Percentiles rank a stretch among this genome's conserved stretches.
These are phyloP conservation scores for Apoda limacodes DNA, from an alignment of 2,888 invertebrate species.

Conservation along the genomic window DNA sequence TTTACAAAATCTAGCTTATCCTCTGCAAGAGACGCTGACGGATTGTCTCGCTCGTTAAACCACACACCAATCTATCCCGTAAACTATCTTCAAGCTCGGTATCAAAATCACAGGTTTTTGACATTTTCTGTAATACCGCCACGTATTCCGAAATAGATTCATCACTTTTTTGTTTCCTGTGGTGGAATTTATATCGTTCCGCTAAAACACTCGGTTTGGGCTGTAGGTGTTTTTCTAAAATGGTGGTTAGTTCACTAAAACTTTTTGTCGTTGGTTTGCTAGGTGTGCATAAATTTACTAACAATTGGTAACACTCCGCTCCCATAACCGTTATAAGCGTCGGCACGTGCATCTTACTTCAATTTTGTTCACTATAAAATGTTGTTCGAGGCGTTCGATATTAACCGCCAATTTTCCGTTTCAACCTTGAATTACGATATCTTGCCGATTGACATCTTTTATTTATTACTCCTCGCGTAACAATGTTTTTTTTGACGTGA, in stretches of 20 bases:
- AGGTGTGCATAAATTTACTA: constrained; percentile 11
- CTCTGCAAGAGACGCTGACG: constrained; percentile 12
- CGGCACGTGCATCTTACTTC: constrained; percentile 5
- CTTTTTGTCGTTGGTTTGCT: constrained; percentile 4
- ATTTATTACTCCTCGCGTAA: neutral
- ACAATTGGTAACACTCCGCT: constrained; percentile 7
- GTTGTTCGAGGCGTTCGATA: constrained; percentile 7
- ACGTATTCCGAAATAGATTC: constrained; percentile 4
- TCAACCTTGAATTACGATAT: constrained; percentile 1
- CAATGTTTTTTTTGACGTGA: no score
- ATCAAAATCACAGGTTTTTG: constrained; percentile 8
- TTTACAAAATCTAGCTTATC: constrained; percentile 5
- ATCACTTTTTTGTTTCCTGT: constrained; percentile 4
- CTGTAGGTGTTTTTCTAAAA: constrained; percentile 9
- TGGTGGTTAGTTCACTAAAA: constrained; percentile 3
- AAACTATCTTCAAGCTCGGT: constrained; percentile 10
- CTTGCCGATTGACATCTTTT: neutral
- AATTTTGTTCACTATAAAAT: constrained; percentile 9
- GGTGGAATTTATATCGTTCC: constrained; percentile 6
- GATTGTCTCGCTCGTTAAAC: constrained; percentile 9
- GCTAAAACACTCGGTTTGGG: constrained; percentile 8
- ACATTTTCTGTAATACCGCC: constrained; percentile 8
- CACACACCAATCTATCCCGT: constrained; percentile 12
- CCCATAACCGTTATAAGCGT: constrained; percentile 12
- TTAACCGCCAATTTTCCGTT: constrained; percentile 8